Base-by-base conservation (phyloP, 1,140 invertebrate species). In the honey bee (Apis mellifera) region DNA sequence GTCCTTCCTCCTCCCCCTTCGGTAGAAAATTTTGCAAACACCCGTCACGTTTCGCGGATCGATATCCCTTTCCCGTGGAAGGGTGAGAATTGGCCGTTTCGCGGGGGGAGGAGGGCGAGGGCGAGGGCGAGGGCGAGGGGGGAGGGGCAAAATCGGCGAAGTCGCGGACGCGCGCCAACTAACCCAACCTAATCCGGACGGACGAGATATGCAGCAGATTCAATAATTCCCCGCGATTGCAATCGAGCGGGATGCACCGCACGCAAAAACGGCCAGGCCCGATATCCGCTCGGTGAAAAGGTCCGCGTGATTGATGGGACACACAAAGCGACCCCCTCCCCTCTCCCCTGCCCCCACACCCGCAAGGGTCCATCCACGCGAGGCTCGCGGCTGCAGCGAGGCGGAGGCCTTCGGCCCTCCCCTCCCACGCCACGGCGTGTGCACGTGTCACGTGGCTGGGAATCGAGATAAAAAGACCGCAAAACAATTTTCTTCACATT, bases 191-290 rank as follows among this genome's bases (percentile, higher is more conserved):
- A 88, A 89, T 90, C 83, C 84, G 79, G 83, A 66, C 84, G 80
- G 87, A 89, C 90, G 83, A 90, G 90, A 91, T 73, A 73, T 92
- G 90, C 87, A 90, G 88, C 89, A 91, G 89, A 93, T 93, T 93
- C 92, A 93, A 94, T 93, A 93, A 93, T 93, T 92, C 89, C 90
- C 89, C 89, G 87, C 90, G 91, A 93, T 93, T 93, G 92, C 90
- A 93, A 91, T 92, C 90, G 90, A 91, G 90, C 84, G 87, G 88
- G 84, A 90, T 90, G 89, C 89, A 91, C 89, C 89, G 88, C 92
- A 92, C 89, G 89, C 90, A 92, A 93, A 93, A 94, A 93, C 86
- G 89, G 89, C 86, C 84, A 90, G 89, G 89, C 87, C 88, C 90
- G 88, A 92, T 92, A 92, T 91, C 89, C 90, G 89, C 85, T 87